Conservation (phyloP, 2,888 invertebrate species). For the Ichneumoninae sp. region DNA sequence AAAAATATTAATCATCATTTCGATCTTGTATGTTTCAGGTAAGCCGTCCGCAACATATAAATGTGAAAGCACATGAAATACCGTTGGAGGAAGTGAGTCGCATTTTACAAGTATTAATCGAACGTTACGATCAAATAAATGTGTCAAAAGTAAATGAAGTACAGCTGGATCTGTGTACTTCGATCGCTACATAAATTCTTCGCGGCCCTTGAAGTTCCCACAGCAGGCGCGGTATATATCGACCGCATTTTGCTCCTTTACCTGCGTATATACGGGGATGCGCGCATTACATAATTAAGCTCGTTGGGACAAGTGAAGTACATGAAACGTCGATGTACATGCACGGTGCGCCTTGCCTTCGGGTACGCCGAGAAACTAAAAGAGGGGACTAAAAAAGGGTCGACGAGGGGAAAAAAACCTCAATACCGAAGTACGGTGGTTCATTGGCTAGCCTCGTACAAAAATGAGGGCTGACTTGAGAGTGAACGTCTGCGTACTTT, state of each 20-base stretch:
- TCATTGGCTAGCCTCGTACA: not conserved
- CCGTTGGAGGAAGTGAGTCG: not conserved
- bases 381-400: not conserved
- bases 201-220: not conserved
- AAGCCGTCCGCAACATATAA: not conserved
- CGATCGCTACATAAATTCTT: not conserved
- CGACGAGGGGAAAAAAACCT: not conserved
- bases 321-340: conserved; percentile 4
- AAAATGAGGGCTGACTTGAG: conserved; percentile 8
- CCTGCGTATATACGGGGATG: not conserved
- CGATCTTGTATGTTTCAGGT: conserved; percentile 4
- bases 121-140: not conserved
- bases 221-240: not conserved
- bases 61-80: not conserved
- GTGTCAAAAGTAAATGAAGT: not conserved
- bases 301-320: not conserved
- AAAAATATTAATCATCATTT: not conserved
- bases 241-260: not conserved
- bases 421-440: conserved; percentile 1
- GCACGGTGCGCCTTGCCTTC: not conserved
- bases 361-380: not conserved
- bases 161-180: not conserved
- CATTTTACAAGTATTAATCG: not conserved
- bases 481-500: not conserved
- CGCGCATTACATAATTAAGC: not conserved